Conservation (phyloP, 2,113 vertebrate genomes). For the Lampris incognitus region DNA sequence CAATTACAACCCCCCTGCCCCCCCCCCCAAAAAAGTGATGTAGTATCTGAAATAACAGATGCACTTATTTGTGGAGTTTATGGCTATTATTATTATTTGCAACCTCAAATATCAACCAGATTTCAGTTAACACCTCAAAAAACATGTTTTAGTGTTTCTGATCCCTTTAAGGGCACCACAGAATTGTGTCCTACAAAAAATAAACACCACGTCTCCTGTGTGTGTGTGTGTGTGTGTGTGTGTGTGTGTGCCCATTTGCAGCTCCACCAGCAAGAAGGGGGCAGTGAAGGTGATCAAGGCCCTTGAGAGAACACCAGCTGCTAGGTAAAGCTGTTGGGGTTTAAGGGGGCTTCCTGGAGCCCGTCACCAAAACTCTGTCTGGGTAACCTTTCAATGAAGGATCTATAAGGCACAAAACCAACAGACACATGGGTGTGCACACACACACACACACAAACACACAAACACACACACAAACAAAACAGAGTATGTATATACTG, state of each 20-base stretch:
- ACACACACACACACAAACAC: constrained; percentile 28
- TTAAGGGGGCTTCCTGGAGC: constrained; percentile 71
- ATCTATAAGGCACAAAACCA: constrained; percentile 8
- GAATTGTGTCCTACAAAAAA: too few relatives aligned
- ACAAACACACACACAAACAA: constrained; percentile 13
- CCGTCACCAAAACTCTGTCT: constrained; percentile 71
- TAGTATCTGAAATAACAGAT: too few relatives aligned
- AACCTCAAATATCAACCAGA: too few relatives aligned
- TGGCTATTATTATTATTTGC: too few relatives aligned
- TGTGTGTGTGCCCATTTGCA: constrained; percentile 18
- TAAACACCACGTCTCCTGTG: not conserved
- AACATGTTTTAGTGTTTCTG: too few relatives aligned
- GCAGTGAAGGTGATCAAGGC: constrained; percentile 59
- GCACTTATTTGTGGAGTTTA: too few relatives aligned
- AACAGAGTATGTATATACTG: not conserved
- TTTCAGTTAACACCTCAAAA: too few relatives aligned
- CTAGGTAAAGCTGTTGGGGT: constrained; percentile 71
- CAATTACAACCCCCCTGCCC: too few relatives aligned
- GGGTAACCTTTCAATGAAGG: constrained; percentile 67
- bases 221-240: not conserved
- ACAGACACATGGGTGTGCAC: constrained; percentile 18
- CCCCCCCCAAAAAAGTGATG: too few relatives aligned
- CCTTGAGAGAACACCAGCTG: constrained; percentile 71
- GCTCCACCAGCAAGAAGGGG: constrained; percentile 42
- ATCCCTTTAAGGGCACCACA: too few relatives aligned